phyloP scores from a whole-genome alignment of 2,113 vertebrate species.

The Prochilodus magdalenae region DNA sequence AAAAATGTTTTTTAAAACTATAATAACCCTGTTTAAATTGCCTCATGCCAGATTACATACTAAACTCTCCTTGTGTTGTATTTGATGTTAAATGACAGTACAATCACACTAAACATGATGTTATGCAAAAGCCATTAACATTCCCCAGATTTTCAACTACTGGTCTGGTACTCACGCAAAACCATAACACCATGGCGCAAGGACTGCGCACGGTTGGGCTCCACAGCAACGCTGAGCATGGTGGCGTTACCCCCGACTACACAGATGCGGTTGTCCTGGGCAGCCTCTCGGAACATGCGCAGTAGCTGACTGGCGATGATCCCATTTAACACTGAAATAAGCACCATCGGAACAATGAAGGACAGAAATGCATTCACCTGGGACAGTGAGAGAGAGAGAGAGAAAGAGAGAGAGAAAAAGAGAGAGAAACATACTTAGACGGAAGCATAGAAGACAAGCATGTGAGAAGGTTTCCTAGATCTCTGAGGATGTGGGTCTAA shows the following conservation, averaged over 20 bases:
- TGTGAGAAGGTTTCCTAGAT: too few relatives aligned
- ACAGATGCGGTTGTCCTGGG: slow-evolving; percentile 87
- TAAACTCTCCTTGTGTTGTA: too few relatives aligned
- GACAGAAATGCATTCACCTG: slow-evolving; percentile 91
- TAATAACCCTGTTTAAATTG: too few relatives aligned
- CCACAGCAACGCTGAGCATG: slow-evolving; percentile 85
- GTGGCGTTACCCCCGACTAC: slow-evolving; percentile 82
- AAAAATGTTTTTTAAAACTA: too few relatives aligned
- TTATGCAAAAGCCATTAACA: neutral
- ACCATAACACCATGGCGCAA: slow-evolving; percentile 92
- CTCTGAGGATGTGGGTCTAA: too few relatives aligned
- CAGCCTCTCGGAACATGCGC: slow-evolving; percentile 88
- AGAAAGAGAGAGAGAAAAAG: neutral
- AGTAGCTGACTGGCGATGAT: slow-evolving; percentile 95
- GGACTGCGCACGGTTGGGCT: slow-evolving; percentile 90
- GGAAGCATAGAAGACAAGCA: neutral
- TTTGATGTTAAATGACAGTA: too few relatives aligned
- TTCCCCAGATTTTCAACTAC: neutral
- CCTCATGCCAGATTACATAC: too few relatives aligned
- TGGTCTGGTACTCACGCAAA: slow-evolving; percentile 81
- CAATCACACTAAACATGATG: too few relatives aligned
- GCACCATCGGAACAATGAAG: slow-evolving; percentile 91
- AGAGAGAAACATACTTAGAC: neutral
- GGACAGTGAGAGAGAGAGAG: slow-evolving; percentile 15
- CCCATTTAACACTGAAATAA: slow-evolving; percentile 90